Evolutionary conservation across 2,888 invertebrate species (phyloP).

Genomic region (Leptopilina drosophilae): DNA sequence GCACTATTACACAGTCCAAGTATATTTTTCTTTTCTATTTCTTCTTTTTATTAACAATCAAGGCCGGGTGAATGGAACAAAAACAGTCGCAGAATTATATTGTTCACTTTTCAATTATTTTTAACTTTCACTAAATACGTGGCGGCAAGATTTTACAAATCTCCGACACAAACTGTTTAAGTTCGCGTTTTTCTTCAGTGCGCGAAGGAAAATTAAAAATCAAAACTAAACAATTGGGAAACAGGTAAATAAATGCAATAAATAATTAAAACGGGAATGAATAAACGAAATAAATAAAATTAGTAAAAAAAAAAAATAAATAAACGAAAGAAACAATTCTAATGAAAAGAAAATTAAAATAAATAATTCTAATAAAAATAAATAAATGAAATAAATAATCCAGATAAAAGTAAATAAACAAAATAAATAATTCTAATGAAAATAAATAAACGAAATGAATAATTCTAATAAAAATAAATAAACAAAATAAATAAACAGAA

Average conservation of each 20-base stretch:
- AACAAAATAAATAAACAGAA: too few relatives aligned
- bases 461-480: too few relatives aligned
- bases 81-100: slow-evolving; percentile 9
- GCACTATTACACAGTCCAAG: slow-evolving; percentile 31
- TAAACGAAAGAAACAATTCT: too few relatives aligned
- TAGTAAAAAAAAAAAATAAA: too few relatives aligned
- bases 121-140: slow-evolving; percentile 32
- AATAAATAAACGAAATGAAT: too few relatives aligned
- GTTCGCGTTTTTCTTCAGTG: background rate
- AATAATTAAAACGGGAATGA: background rate
- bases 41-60: background rate
- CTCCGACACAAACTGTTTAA: background rate
- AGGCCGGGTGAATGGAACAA: slow-evolving; percentile 36
- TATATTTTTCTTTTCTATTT: slow-evolving; percentile 9
- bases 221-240: too few relatives aligned
- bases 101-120: slow-evolving; percentile 22
- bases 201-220: slow-evolving; percentile 40
- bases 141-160: background rate
- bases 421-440: too few relatives aligned
- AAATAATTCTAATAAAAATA: too few relatives aligned
- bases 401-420: too few relatives aligned
- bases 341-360: too few relatives aligned
- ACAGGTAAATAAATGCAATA: background rate
- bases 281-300: background rate
- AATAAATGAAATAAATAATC: too few relatives aligned